Conservation (phyloP, 2,113 vertebrate genomes). For the Solenodon paradoxus region DNA sequence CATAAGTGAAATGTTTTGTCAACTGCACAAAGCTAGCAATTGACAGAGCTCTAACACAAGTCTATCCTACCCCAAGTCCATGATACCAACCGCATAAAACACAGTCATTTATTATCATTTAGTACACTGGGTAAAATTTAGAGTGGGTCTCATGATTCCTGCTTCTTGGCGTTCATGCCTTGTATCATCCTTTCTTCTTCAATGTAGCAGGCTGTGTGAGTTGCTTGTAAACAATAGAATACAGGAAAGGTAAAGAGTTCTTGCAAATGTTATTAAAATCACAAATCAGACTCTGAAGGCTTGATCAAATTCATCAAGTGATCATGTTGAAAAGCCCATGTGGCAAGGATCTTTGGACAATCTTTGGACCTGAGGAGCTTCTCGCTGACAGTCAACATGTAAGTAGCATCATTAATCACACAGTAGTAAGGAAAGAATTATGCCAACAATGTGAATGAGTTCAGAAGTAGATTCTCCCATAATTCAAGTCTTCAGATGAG, state of each 20-base stretch:
- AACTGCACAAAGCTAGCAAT: background rate
- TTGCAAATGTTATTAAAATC: background rate
- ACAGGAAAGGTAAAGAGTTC: background rate
- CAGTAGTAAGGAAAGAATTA: background rate
- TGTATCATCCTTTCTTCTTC: fast-evolving
- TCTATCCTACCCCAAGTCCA: background rate
- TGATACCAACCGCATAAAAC: background rate
- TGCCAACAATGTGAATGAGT: background rate
- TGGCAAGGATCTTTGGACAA: background rate
- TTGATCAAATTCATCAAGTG: background rate
- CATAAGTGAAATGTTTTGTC: background rate
- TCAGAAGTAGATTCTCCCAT: background rate
- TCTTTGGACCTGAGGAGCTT: background rate
- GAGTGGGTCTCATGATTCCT: too few species aligned
- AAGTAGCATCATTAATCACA: background rate
- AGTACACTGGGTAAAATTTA: background rate
- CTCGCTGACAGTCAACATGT: background rate
- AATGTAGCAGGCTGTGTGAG: background rate
- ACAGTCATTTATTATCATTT: background rate
- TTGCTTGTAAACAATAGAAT: background rate
- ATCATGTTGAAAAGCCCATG: background rate
- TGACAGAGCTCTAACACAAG: background rate
- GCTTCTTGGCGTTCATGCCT: too few species aligned
- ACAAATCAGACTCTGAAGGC: background rate
- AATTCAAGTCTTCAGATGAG: background rate